Evolutionary conservation across 2,888 invertebrate species (phyloP).

Genomic region (Pemphredon lugubris): DNA sequence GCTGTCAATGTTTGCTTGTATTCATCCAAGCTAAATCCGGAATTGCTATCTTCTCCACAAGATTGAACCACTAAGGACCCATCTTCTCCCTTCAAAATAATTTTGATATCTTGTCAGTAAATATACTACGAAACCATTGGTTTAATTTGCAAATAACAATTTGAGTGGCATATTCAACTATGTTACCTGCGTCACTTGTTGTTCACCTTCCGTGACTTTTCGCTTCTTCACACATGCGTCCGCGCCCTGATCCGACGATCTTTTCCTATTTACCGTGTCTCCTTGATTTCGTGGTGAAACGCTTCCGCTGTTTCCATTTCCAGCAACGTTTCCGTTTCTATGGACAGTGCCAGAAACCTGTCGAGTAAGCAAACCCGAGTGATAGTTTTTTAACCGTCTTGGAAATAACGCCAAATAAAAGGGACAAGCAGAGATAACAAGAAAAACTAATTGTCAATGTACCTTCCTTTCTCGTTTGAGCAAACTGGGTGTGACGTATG

Average conservation of each 20-base stretch:
- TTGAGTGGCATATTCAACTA: too few relatives aligned
- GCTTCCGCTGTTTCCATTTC: slow-evolving; percentile 69
- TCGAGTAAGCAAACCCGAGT: slow-evolving; percentile 1
- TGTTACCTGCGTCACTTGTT: slow-evolving; percentile 70
- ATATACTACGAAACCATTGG: too few relatives aligned
- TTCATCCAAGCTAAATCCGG: slow-evolving; percentile 77
- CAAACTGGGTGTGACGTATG: slow-evolving; percentile 87
- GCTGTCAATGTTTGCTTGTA: slow-evolving; percentile 75
- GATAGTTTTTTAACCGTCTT: background rate
- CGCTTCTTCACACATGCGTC: slow-evolving; percentile 69
- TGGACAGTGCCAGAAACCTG: slow-evolving; percentile 71
- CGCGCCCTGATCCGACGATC: slow-evolving; percentile 68
- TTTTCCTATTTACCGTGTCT: slow-evolving; percentile 63
- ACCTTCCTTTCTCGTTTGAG: slow-evolving; percentile 88
- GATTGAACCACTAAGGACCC: slow-evolving; percentile 73
- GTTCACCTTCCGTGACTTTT: slow-evolving; percentile 62
- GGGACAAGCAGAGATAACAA: background rate
- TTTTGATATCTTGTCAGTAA: background rate
- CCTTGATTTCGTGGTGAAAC: slow-evolving; percentile 69
- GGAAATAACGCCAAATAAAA: background rate
- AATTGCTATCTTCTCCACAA: slow-evolving; percentile 78
- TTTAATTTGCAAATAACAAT: too few relatives aligned
- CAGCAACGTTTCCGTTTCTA: slow-evolving; percentile 69
- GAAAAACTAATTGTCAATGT: background rate
- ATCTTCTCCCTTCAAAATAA: slow-evolving; percentile 68